Percentiles rank a stretch among this genome's conserved stretches.
These are phyloP conservation scores for Amblyraja radiata DNA, from an alignment of 2,797 vertebrate species.

Conservation along the genomic window DNA sequence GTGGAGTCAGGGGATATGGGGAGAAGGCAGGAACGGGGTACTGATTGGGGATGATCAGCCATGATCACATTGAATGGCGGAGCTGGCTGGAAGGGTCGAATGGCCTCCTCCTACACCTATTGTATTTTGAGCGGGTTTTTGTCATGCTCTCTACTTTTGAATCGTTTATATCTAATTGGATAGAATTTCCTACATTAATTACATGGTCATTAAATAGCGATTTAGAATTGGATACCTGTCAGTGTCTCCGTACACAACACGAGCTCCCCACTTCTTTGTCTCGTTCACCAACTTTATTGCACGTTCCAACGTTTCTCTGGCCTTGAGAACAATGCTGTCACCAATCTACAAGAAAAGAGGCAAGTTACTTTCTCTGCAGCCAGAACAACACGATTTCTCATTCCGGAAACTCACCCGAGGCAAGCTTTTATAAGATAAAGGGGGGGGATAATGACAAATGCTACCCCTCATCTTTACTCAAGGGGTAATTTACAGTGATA, in stretches of 20 bases:
- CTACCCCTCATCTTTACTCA: no score
- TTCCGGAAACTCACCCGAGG: not conserved
- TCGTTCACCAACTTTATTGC: conserved; percentile 94
- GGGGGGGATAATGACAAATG: no score
- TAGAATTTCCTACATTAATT: not conserved
- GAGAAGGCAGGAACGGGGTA: no score
- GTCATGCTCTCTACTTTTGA: not conserved
- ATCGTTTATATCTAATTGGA: not conserved
- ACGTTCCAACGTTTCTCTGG: conserved; percentile 90
- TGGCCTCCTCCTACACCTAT: no score
- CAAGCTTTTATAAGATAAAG: not conserved
- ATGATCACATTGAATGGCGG: no score
- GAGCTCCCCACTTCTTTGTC: conserved; percentile 93
- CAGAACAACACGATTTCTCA: not conserved
- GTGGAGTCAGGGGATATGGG: no score
- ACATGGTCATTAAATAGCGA: not conserved
- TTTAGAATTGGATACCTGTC: conserved; percentile 65
- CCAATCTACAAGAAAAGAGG: conserved; percentile 65
- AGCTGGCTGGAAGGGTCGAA: no score
- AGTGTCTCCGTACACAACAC: conserved; percentile 90
- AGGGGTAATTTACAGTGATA: no score
- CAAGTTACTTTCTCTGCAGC: not conserved
- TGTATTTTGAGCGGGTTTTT: no score
- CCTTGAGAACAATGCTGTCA: conserved; percentile 95
- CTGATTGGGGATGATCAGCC: no score